Percentiles rank a stretch among this genome's conserved stretches.
Evolutionary conservation across 1,140 invertebrate species (phyloP).

Genomic region (Cherax destructor): DNA sequence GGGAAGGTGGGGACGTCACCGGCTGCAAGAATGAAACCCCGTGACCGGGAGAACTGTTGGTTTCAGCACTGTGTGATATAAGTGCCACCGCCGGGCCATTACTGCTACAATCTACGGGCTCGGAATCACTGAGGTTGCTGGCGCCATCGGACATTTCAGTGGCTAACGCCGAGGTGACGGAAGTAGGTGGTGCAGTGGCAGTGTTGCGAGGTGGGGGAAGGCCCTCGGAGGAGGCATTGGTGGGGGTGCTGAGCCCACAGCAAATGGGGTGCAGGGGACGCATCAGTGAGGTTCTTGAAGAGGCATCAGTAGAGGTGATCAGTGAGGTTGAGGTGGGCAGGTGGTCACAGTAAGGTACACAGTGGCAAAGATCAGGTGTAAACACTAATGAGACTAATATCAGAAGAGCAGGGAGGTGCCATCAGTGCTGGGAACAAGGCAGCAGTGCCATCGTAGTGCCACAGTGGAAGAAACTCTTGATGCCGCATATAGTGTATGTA

Average conservation of each 20-base stretch:
- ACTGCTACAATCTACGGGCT: background rate
- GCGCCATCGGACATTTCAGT: no score
- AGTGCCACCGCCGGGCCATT: background rate
- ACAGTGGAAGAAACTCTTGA: no score
- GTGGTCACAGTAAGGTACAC: no score
- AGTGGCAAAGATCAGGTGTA: no score
- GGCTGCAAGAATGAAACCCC: background rate
- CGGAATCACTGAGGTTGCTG: background rate
- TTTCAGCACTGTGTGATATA: background rate
- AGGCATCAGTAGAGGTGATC: background rate
- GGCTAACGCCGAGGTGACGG: background rate
- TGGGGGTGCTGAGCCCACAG: background rate
- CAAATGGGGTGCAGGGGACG: background rate
- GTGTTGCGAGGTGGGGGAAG: background rate
- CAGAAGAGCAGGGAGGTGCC: no score
- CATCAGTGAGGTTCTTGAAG: background rate
- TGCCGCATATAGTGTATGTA: no score
- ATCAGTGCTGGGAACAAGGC: no score
- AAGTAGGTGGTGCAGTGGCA: background rate
- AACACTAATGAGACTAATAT: no score
- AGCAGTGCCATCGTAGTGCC: no score
- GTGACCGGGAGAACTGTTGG: background rate
- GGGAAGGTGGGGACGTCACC: background rate
- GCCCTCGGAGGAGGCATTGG: background rate
- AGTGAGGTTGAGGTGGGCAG: no score